Base-by-base conservation (phyloP, 2,797 vertebrate species). In the Atherinosoma microstoma region DNA sequence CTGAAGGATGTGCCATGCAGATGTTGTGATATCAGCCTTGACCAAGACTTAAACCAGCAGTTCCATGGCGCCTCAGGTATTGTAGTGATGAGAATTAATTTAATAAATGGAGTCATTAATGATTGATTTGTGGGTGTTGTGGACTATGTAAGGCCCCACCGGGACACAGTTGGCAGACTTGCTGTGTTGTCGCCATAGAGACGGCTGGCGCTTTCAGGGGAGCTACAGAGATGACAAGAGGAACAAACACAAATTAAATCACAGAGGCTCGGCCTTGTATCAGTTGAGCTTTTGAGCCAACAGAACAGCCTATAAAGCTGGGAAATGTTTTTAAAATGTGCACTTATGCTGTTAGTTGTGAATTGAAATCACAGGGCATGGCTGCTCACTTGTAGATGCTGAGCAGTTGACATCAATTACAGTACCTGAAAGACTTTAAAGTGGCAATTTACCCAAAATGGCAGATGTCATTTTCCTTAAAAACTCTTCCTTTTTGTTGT, bases 191-290 rank as follows among this genome's bases (percentile, higher is more conserved):
- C 40, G 35, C 77, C 80, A 75, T 76, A 49, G 87, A 83, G 82
- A 89, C 56, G 3, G 62, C 64, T 65, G 3, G 0, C 2, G 7
- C 45, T 84, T 83, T 58, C 11, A 6, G 57, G 29, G 67, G 35
- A 47, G 59, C 70, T 53, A 67, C 53, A 1, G 68, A 73, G 67
- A 79, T 73, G 78, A 86, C 65, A 66, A 60, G 82, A 81, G 57
- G 78, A 79, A 83, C 65, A 84, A 79, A 87, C 61, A 73, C 58
- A 75, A 73, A 86, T 84, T 54, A 81, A 88, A 85, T 89, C 82
- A 69, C 8, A 0, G 34, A 56, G 66, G 85, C 24, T 80, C 61
- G 64, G 24, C 42, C 56, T 64, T 7, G 56, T 24, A 18, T 56
- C 58, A 53, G 42, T 56, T 30, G 58, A 73, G 69, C 78, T 51